These are phyloP conservation scores for Nothocercus nigrocapillus DNA, from an alignment of 2,113 vertebrate species.

Conservation along the genomic window DNA sequence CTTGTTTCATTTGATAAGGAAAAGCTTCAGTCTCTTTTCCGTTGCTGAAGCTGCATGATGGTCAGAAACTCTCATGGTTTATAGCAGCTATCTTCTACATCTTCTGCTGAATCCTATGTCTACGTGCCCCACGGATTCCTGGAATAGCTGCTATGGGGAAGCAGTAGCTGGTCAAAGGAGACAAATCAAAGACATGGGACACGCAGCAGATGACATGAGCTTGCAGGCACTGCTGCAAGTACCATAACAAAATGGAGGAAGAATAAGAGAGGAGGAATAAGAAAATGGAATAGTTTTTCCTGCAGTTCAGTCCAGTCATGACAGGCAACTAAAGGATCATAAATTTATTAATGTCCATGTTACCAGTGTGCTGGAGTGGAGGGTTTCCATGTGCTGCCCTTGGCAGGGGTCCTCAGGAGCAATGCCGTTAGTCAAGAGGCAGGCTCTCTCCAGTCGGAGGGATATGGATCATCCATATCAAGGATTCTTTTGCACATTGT, in stretches of 20 bases:
- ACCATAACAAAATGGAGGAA: neutral
- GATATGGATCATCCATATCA: no score
- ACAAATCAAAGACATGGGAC: neutral
- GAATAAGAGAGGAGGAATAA: neutral
- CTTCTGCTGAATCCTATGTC: constrained; percentile 26
- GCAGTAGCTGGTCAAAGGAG: neutral
- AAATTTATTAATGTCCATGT: neutral
- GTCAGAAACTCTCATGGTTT: neutral
- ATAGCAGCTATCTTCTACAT: constrained; percentile 10
- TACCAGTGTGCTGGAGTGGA: neutral
- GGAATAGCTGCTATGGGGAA: neutral
- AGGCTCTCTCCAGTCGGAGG: neutral
- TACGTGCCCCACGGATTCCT: neutral
- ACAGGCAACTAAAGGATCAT: neutral
- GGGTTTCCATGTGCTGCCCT: neutral
- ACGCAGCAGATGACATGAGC: neutral
- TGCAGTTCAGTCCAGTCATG: neutral
- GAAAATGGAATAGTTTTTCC: neutral
- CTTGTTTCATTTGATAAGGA: neutral
- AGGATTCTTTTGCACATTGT: neutral
- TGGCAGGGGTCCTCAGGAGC: neutral
- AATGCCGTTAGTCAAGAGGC: neutral
- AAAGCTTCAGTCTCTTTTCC: neutral
- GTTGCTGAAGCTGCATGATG: neutral
- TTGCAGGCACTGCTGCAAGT: neutral